Evolutionary conservation across 2,797 vertebrate species (phyloP).

Genomic region (Nannoperca australis): DNA sequence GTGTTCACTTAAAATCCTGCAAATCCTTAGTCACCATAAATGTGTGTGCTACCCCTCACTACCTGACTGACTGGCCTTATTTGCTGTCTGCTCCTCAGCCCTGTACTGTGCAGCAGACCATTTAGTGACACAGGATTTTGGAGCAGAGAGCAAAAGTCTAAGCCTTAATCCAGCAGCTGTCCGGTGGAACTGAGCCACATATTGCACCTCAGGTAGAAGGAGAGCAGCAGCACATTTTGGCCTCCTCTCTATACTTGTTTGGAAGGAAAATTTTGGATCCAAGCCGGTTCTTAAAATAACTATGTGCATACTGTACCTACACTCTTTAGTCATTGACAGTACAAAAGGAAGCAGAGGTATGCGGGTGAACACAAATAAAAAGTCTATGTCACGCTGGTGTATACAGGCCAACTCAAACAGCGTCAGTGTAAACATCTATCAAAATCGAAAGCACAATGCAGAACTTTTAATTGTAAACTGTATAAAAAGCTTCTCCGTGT

Average conservation of each 20-base stretch:
- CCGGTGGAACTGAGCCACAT: slow-evolving; percentile 26
- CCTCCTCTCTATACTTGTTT: slow-evolving; percentile 44
- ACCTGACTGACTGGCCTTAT: background rate
- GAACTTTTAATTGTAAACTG: slow-evolving; percentile 18
- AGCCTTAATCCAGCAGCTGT: slow-evolving; percentile 47
- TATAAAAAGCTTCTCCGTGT: background rate
- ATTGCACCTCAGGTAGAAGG: slow-evolving; percentile 16
- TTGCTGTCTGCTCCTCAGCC: slow-evolving; percentile 21
- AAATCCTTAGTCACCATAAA: background rate
- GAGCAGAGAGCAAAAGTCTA: slow-evolving; percentile 14
- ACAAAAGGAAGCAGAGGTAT: slow-evolving; percentile 47
- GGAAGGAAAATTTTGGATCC: slow-evolving; percentile 36
- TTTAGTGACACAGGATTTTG: slow-evolving; percentile 32
- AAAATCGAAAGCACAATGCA: background rate
- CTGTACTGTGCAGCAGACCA: slow-evolving; percentile 26
- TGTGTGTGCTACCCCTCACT: background rate
- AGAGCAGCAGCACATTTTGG: slow-evolving; percentile 42
- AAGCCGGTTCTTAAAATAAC: slow-evolving; percentile 57
- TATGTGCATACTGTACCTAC: slow-evolving; percentile 46
- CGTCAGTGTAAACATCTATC: background rate
- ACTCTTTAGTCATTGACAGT: slow-evolving; percentile 53
- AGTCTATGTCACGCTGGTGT: slow-evolving; percentile 7
- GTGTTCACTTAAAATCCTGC: slow-evolving; percentile 7
- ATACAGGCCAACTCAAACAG: background rate
- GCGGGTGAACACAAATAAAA: slow-evolving; percentile 26